Percentiles rank a stretch among this genome's conserved stretches.
These are phyloP conservation scores for Phataginus tricuspis DNA, from an alignment of 2,797 vertebrate species.

Conservation along the genomic window DNA sequence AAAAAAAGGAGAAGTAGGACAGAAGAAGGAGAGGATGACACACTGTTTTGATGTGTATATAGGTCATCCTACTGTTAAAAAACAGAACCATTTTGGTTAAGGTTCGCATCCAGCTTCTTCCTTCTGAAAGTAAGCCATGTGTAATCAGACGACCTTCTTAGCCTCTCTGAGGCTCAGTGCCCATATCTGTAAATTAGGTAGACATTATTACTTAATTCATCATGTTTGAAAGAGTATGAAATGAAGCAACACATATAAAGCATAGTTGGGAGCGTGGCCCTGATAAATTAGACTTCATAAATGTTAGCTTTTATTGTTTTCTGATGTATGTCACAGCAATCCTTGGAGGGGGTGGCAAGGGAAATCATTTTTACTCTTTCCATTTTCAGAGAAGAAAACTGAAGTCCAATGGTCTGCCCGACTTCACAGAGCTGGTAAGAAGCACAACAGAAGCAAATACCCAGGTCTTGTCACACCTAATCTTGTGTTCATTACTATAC, in stretches of 20 bases:
- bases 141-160: background rate
- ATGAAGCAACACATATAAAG: background rate
- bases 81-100: background rate
- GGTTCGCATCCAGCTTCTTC: background rate
- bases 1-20: background rate
- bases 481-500: background rate
- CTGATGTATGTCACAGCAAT: background rate
- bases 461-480: background rate
- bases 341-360: background rate
- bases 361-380: background rate
- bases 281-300: background rate
- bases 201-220: background rate
- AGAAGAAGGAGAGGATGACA: background rate
- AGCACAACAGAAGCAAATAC: background rate
- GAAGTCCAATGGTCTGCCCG: background rate
- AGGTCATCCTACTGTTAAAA: background rate
- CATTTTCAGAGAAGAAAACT: background rate
- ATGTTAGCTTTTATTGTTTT: background rate
- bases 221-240: background rate
- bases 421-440: background rate
- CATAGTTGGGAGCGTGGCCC: background rate
- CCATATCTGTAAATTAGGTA: background rate
- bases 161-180: background rate
- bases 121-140: background rate
- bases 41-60: fast-evolving